Evolutionary conservation across 2,113 vertebrate species (phyloP), one percentile per base, ranked within the genome.

Genomic region (Pionites leucogaster): DNA sequence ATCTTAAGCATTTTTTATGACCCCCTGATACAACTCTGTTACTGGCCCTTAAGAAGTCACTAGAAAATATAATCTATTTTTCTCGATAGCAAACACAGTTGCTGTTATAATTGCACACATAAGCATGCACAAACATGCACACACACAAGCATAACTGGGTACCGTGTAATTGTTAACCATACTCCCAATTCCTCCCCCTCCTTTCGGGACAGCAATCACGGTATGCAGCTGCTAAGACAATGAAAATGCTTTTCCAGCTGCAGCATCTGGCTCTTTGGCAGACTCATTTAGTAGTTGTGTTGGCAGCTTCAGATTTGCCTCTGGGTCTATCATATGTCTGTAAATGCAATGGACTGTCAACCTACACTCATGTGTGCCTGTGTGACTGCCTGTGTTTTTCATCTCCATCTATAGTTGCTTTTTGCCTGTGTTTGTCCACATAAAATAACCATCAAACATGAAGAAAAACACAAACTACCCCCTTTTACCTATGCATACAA

Each of bases 191-290:
- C 88, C 65, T 95, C 86, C 64, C 52, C 42, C 63, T 94, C 57
- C 75, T 93, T 97, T 92, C 0, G 4, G 86, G 71, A 59, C 5
- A 82, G 46, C 62, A 85, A 44, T 29, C 0, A 7, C 37, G 1
- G 55, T 82, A 86, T 89, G 82, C 82, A 95, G 82, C 93, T 96
- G 91, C 85, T 93, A 87, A 96, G 90, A 96, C 60, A 70, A 97
- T 96, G 87, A 91, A 92, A 91, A 89, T 55, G 37, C 86, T 86
- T 96, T 62, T 81, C 71, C 82, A 88, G 75, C 55, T 93, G 71
- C 62, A 92, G 92, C 95, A 90, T 91, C 87, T 96, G 92, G 89
- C 70, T 93, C 71, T 92, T 96, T 95, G 93, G 96, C 91, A 97
- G 82, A 94, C 80, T 95, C 75, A 86, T 89, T 92, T 88, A 76